These are phyloP conservation scores for Caenorhabditis wallacei DNA, from an alignment of 2,888 invertebrate species.

Conservation along the genomic window DNA sequence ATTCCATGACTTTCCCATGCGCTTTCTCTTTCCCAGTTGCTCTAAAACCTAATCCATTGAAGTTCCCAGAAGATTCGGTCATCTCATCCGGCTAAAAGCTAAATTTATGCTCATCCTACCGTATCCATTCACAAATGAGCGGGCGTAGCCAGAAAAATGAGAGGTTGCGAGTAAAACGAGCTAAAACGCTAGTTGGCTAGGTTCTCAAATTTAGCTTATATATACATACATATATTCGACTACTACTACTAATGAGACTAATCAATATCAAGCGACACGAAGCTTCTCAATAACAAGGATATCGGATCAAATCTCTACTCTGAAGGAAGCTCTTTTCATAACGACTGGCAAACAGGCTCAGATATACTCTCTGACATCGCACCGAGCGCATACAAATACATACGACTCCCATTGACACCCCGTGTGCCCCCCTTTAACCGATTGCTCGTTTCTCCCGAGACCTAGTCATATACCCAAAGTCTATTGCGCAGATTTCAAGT, in stretches of 20 bases:
- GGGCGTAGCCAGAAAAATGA: slow-evolving; percentile 31
- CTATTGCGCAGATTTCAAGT: slow-evolving; percentile 59
- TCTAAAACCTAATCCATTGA: slow-evolving; percentile 30
- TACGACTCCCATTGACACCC: slow-evolving; percentile 62
- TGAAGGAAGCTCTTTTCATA: slow-evolving; percentile 33
- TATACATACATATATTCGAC: slow-evolving; percentile 18
- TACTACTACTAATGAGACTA: slow-evolving; percentile 63
- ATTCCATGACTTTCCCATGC: neutral
- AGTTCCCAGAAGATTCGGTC: slow-evolving; percentile 8
- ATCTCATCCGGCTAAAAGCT: neutral
- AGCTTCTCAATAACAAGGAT: slow-evolving; percentile 23
- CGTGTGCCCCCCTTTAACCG: slow-evolving; percentile 25
- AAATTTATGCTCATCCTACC: slow-evolving; percentile 41
- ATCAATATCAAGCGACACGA: slow-evolving; percentile 33
- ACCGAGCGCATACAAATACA: slow-evolving; percentile 60
- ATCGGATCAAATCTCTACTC: slow-evolving; percentile 63
- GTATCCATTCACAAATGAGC: slow-evolving; percentile 51
- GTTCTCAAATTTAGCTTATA: slow-evolving; percentile 69
- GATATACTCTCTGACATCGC: slow-evolving; percentile 30
- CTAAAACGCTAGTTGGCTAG: slow-evolving; percentile 18
- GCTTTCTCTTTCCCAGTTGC: neutral
- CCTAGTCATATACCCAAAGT: slow-evolving; percentile 40
- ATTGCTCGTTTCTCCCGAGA: slow-evolving; percentile 37
- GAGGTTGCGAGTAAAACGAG: slow-evolving; percentile 36
- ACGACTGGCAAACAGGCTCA: slow-evolving; percentile 49